Percentiles rank a stretch among this genome's conserved stretches.
Evolutionary conservation across 2,797 vertebrate genomes (phyloP).

Genomic region (Malurus splendens): DNA sequence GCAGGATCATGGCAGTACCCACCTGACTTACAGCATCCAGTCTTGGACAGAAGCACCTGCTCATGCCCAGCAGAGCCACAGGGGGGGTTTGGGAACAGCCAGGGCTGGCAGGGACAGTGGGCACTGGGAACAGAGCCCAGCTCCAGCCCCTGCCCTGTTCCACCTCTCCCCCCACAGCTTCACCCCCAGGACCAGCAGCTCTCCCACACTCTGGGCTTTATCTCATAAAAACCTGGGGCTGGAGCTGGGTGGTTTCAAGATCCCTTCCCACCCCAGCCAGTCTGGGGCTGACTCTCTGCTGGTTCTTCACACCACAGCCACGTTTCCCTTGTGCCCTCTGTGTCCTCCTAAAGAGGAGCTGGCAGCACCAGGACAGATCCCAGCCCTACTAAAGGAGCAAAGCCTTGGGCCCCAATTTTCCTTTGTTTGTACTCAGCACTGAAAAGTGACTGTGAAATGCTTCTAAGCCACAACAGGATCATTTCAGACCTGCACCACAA

Average conservation of each 20-base stretch:
- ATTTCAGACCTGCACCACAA: background rate
- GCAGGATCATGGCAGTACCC: background rate
- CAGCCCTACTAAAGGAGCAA: background rate
- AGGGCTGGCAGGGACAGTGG: background rate
- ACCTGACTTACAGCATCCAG: background rate
- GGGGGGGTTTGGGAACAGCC: background rate
- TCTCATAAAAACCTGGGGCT: background rate
- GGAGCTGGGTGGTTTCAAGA: background rate
- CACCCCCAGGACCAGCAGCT: background rate
- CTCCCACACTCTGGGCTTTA: background rate
- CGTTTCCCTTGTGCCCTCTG: background rate
- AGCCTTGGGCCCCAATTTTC: background rate
- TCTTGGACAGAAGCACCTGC: background rate
- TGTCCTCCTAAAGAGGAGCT: background rate
- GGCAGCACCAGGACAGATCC: background rate
- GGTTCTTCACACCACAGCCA: background rate
- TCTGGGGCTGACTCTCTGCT: background rate
- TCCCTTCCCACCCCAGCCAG: background rate
- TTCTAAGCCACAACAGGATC: background rate
- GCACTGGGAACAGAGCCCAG: background rate
- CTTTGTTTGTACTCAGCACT: background rate
- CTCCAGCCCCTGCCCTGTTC: background rate
- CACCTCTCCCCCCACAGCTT: background rate
- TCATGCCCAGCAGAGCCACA: background rate
- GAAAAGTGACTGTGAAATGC: background rate